phyloP scores from a whole-genome alignment of 2,888 invertebrate species.

The Nebria brevicollis region DNA sequence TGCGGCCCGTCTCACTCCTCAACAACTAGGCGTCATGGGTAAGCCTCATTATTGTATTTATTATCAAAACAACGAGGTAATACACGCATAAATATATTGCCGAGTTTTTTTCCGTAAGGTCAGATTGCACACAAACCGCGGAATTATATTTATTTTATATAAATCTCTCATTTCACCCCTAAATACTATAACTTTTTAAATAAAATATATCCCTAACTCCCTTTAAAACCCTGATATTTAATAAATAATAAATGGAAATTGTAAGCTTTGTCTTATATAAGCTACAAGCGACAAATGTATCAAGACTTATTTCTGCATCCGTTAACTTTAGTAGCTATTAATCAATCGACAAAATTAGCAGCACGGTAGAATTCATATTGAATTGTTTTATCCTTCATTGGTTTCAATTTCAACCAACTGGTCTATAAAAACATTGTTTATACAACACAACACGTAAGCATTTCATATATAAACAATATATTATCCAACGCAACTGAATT shows the following conservation, averaged over 20 bases:
- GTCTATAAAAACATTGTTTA: background rate
- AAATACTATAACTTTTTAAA: too few species aligned
- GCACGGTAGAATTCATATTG: background rate
- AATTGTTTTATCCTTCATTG: conserved; percentile 1
- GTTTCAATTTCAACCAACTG: background rate
- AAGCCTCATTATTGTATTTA: conserved; percentile 61
- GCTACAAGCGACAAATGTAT: background rate
- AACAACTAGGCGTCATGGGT: conserved; percentile 92
- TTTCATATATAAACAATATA: background rate
- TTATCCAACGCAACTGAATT: too few species aligned
- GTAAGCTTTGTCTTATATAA: background rate
- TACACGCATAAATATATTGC: background rate
- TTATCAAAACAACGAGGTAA: background rate
- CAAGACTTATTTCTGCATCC: conserved; percentile 1
- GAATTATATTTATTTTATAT: too few species aligned
- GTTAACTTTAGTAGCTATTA: background rate
- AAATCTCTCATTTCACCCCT: too few species aligned
- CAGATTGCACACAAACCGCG: background rate
- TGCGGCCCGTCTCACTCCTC: conserved; percentile 79
- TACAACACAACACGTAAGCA: background rate
- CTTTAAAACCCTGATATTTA: too few species aligned
- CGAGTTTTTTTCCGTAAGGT: background rate
- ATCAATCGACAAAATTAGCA: background rate
- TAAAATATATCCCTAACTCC: too few species aligned
- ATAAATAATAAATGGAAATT: too few species aligned